Base-by-base conservation (phyloP, 2,888 invertebrate species). In the Mythimna pallens region DNA sequence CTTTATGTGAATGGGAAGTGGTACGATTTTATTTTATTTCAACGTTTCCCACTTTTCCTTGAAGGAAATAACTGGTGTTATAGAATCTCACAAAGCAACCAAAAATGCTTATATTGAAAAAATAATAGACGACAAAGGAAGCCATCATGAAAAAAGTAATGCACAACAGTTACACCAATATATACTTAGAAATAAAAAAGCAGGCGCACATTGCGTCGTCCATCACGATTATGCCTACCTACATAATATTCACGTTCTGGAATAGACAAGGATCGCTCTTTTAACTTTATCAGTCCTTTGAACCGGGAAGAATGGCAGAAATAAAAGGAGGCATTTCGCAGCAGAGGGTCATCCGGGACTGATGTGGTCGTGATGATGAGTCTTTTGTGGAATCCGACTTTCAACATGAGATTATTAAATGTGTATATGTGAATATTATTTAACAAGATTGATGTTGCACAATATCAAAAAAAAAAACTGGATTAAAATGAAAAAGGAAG, bases 11-110 rank as follows among this genome's bases (percentile, higher is more conserved):
- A 65, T 58, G 62, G 71, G 58, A 79, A 66, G 12, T 58, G 58
- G 40, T 17, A 14, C 63, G 17, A 67, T 61, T 75, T 54, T 59
- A 55, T 67, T 80, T 80, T 80, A 80, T 76, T 63, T 65, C 1
- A 70, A 65, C 30, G 50, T 14, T 22, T 52, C 58, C 2, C 2
- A 17, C n/a, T 55, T n/a, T 40, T 61, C 47, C 20, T 36, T 34
- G 30, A 50, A 50, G n/a, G 17, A 43, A 61, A 58, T 69, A n/a
- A 40, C 47, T 64, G 30, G 20, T 7, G 9, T 17, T 73, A 10
- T 69, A 58, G 3, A 5, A 59, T 36, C 6, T 12, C 2, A 25
- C 10, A 50, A n/a, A 14, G n/a, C 2, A 10, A 9, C 30, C 12
- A 40, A 47, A 47, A 9, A n/a, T 66, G 8, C 30, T 22, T 22